Conservation (phyloP, 2,888 invertebrate species). For the Troides helena region DNA sequence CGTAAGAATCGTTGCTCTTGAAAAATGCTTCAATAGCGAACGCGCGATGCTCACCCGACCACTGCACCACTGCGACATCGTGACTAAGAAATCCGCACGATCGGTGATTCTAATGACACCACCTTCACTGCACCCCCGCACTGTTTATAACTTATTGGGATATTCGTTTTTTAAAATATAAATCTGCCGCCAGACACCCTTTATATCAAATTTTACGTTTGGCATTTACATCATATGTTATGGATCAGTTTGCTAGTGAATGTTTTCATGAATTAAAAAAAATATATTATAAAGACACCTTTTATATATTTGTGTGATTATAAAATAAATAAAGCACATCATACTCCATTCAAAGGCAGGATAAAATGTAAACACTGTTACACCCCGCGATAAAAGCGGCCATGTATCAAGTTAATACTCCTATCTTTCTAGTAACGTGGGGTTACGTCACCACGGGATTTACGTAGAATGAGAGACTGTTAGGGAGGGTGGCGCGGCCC, state of each 20-base stretch:
- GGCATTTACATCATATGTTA: background rate
- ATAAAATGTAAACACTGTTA: background rate
- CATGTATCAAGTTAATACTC: background rate
- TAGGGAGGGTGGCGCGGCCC: background rate
- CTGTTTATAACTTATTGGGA: too few species aligned
- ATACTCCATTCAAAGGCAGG: background rate
- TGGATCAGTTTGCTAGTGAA: background rate
- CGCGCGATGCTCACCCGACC: too few species aligned
- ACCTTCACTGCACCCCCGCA: too few species aligned
- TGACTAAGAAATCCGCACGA: too few species aligned
- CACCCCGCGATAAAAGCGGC: background rate
- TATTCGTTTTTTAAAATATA: too few species aligned
- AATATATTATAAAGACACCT: too few species aligned
- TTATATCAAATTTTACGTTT: background rate
- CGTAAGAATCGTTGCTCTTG: too few species aligned
- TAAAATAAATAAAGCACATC: background rate
- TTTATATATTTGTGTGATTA: background rate
- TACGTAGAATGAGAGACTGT: conserved; percentile 5
- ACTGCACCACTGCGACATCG: too few species aligned
- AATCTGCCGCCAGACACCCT: too few species aligned
- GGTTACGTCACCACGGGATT: conserved; percentile 11
- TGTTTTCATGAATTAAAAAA: background rate
- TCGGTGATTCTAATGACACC: too few species aligned
- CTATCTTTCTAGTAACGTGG: background rate
- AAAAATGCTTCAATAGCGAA: too few species aligned